Evolutionary conservation across 92 coral and sea anemone species (phyloP).

Genomic region (Siderastrea siderea): DNA sequence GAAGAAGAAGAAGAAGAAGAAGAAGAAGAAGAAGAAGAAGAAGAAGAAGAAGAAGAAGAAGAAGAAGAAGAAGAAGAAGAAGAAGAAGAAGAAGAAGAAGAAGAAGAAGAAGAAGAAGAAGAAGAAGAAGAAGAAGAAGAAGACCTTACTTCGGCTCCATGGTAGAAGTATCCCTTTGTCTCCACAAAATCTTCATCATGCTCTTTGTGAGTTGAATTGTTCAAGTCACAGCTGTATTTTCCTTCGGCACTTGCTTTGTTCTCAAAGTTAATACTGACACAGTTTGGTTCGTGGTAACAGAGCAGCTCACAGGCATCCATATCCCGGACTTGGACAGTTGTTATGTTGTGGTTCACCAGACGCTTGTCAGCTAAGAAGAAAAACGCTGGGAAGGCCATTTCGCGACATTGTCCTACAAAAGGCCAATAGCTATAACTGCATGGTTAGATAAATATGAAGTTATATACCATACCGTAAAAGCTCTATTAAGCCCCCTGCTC

Average conservation of each 20-base stretch:
- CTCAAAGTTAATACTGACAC: slow-evolving; percentile 1
- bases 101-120: background rate
- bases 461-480: no score
- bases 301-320: background rate
- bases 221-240: slow-evolving; percentile 2
- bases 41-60: no score
- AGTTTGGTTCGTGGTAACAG: background rate
- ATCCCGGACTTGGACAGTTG: background rate
- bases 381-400: background rate
- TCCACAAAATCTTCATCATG: background rate
- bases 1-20: no score
- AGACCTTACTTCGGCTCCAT: background rate
- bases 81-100: no score
- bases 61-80: no score
- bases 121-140: background rate
- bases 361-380: background rate
- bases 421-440: background rate
- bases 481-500: no score
- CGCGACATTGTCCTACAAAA: background rate
- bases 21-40: no score
- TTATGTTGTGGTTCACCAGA: background rate
- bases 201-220: background rate
- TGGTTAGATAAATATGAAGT: no score
- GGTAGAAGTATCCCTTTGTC: background rate
- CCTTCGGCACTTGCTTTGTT: background rate